Evolutionary conservation across 64 coral and sea anemone species (phyloP).

Genomic region (Pocillopora damicornis): DNA sequence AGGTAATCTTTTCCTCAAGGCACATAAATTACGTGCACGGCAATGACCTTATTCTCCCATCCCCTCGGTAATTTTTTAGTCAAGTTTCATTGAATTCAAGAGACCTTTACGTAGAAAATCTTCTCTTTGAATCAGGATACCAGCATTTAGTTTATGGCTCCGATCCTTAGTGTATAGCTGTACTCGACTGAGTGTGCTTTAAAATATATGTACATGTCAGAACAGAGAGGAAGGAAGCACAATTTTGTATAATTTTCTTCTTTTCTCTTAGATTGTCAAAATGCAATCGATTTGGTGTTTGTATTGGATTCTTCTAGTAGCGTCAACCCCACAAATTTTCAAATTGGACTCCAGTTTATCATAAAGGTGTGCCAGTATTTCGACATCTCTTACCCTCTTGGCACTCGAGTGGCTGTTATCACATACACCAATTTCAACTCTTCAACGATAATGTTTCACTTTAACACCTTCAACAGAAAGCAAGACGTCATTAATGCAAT

Average conservation of each 20-base stretch:
- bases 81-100: background rate
- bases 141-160: too few species aligned
- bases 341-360: constrained; percentile 32
- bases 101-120: background rate
- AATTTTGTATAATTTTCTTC: background rate
- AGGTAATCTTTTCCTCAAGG: too few species aligned
- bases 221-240: too few species aligned
- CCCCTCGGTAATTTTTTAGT: too few species aligned
- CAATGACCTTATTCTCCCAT: too few species aligned
- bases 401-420: constrained; percentile 42
- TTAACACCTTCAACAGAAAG: constrained; percentile 21
- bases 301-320: constrained; percentile 51
- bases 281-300: constrained; percentile 46
- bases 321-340: constrained; percentile 9
- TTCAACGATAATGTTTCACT: constrained; percentile 22
- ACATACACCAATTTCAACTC: background rate
- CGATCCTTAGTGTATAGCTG: too few species aligned
- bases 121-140: background rate
- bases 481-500: constrained; percentile 13
- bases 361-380: constrained; percentile 17
- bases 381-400: constrained; percentile 10
- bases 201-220: too few species aligned
- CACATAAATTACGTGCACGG: too few species aligned
- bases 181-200: too few species aligned
- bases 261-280: constrained; percentile 16